Conservation (phyloP, 2,888 invertebrate genomes). For the Tricholauxania praeusta region DNA sequence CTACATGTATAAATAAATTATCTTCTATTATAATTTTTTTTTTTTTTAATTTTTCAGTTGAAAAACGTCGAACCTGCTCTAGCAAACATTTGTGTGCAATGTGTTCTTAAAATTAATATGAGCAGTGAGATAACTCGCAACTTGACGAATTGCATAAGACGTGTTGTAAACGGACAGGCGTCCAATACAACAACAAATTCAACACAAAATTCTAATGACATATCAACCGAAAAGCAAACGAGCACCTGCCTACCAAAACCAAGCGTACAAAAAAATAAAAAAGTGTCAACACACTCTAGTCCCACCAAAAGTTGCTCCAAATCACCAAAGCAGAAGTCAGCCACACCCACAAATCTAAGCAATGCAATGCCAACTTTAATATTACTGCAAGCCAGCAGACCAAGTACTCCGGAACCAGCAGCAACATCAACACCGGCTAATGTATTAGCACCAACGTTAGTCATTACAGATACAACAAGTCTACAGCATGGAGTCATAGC, state of each 20-base stretch:
- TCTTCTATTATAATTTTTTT: too few relatives aligned
- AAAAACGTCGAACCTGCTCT: background rate
- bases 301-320: slow-evolving; percentile 1
- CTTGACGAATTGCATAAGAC: background rate
- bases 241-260: background rate
- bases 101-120: slow-evolving; percentile 14
- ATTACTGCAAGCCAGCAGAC: background rate
- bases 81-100: slow-evolving; percentile 18
- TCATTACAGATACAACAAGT: background rate
- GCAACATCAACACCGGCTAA: background rate
- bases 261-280: slow-evolving; percentile 1
- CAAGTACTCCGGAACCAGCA: background rate
- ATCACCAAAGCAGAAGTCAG: background rate
- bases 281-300: background rate
- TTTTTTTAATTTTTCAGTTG: slow-evolving; percentile 1
- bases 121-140: background rate
- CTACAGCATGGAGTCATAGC: background rate
- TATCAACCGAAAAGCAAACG: slow-evolving; percentile 18
- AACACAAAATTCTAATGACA: background rate
- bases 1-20: too few relatives aligned
- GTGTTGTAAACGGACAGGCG: background rate
- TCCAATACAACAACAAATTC: background rate
- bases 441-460: too few relatives aligned
- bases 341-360: background rate
- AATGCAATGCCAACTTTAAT: background rate